Conservation (phyloP, 2,113 vertebrate genomes). For the Pontoporia blainvillei region DNA sequence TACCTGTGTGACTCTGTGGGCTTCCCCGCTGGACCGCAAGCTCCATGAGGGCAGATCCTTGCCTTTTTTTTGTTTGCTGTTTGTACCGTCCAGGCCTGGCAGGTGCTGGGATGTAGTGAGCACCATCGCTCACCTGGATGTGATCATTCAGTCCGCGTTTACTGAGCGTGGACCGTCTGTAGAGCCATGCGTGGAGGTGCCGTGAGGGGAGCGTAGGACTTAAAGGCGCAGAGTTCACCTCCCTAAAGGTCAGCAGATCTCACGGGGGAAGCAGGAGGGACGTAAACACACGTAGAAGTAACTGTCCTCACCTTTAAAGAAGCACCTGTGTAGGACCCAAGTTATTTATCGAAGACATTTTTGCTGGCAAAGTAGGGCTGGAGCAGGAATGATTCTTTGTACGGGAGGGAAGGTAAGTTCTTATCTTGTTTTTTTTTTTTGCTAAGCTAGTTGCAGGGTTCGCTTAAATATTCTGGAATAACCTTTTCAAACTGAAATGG, state of each 20-base stretch:
- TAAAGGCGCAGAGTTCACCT: background rate
- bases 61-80: background rate
- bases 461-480: background rate
- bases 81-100: background rate
- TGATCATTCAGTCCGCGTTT: background rate
- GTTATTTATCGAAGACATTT: background rate
- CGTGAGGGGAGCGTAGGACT: accelerated
- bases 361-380: background rate
- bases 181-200: background rate
- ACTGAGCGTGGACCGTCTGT: background rate
- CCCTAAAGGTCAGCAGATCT: background rate
- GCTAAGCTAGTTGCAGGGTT: background rate
- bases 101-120: background rate
- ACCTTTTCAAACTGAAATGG: background rate
- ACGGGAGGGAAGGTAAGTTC: constrained; percentile 54
- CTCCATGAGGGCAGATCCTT: background rate
- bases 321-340: background rate
- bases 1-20: background rate
- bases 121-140: background rate
- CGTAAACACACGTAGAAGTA: background rate
- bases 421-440: background rate
- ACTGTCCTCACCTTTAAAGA: background rate
- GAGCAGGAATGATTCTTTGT: background rate
- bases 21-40: background rate
- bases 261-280: background rate